These are phyloP conservation scores for Nycticryphes semicollaris DNA, from an alignment of 2,113 vertebrate genomes.

Conservation along the genomic window DNA sequence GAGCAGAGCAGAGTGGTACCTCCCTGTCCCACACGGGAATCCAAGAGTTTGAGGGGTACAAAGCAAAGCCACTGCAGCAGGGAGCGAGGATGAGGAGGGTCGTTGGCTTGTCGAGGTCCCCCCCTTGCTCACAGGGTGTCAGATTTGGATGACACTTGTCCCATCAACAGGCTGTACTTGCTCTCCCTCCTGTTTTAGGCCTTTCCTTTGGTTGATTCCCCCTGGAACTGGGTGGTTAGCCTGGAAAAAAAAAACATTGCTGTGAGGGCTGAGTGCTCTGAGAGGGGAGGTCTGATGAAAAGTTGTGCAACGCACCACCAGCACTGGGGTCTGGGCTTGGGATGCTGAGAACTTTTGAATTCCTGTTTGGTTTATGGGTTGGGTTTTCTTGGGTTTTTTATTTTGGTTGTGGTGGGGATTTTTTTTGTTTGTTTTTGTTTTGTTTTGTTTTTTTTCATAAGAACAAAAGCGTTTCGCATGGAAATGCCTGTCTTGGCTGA, in stretches of 20 bases:
- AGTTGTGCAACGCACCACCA: neutral
- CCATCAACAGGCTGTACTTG: rapidly evolving
- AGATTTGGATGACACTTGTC: neutral
- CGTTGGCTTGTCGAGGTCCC: rapidly evolving
- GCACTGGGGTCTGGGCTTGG: neutral
- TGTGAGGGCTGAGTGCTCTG: rapidly evolving
- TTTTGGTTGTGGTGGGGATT: neutral
- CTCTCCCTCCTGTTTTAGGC: neutral
- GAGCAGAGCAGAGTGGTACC: neutral
- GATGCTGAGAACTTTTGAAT: neutral
- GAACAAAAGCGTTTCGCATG: conserved; percentile 12
- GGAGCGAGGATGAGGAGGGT: neutral
- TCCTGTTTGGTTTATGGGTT: neutral
- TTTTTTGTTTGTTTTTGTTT: neutral
- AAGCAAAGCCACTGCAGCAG: neutral
- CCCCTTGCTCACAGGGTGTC: rapidly evolving
- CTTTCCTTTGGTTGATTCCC: neutral
- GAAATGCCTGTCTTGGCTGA: conserved; percentile 64
- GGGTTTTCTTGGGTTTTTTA: neutral
- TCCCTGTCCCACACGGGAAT: rapidly evolving
- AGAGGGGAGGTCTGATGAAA: neutral
- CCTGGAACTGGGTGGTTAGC: neutral
- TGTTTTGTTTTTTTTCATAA: neutral
- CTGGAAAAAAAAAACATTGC: neutral
- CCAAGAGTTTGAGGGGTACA: rapidly evolving